Evolutionary conservation across 2,888 invertebrate genomes (phyloP).

Genomic region (Strigamia crassipes): DNA sequence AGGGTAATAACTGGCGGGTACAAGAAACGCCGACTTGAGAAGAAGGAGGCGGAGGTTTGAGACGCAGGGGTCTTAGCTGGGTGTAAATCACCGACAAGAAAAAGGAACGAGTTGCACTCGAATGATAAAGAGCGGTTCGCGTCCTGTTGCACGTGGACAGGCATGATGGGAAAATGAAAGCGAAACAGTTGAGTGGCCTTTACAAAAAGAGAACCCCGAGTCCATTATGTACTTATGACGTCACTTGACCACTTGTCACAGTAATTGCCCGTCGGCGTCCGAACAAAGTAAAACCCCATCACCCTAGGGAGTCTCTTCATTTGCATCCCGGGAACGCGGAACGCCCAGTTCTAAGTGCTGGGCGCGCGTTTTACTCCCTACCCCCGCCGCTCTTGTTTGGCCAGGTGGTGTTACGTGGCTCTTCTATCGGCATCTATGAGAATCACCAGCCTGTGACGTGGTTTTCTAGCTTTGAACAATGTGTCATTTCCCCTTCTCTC

Average conservation of each 20-base stretch:
- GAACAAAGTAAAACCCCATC: conserved; percentile 37
- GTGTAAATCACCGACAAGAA: conserved; percentile 18
- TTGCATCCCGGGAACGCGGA: conserved; percentile 38
- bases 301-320: conserved; percentile 35
- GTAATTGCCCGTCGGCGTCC: conserved; percentile 37
- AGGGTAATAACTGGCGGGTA: conserved; percentile 40
- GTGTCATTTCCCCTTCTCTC: not conserved
- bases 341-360: conserved; percentile 35
- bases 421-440: conserved; percentile 32
- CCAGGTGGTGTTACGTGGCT: conserved; percentile 42
- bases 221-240: conserved; percentile 40
- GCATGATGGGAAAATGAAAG: conserved; percentile 24
- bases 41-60: conserved; percentile 24
- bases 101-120: conserved; percentile 30
- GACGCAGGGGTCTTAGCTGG: conserved; percentile 30
- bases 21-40: conserved; percentile 30
- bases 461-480: conserved; percentile 36
- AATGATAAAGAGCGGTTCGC: not conserved
- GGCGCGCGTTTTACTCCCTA: conserved; percentile 35
- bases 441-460: conserved; percentile 31
- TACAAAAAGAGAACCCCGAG: not conserved
- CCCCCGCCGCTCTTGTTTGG: conserved; percentile 36
- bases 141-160: conserved; percentile 1
- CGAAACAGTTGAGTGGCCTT: conserved; percentile 23
- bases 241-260: conserved; percentile 40